Base-by-base conservation (phyloP, 2,888 invertebrate genomes). In the Eupelmus urozonus region DNA sequence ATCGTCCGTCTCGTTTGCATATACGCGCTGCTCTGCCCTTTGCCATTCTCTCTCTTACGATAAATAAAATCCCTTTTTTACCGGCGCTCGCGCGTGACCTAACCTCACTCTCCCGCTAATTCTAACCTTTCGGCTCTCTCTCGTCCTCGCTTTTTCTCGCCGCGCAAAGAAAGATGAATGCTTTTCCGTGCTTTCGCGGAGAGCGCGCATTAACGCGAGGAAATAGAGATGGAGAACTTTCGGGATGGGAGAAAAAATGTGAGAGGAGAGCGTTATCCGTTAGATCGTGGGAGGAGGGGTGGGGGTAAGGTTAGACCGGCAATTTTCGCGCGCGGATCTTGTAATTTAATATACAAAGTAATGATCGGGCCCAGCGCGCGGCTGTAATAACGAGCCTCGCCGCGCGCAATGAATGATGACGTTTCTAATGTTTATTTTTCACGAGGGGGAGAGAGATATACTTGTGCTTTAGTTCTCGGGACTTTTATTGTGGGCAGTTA, bases 281-380 rank as follows among this genome's bases (percentile, higher is more conserved):
- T 78, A 63, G 73, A 73, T 73, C 63, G 69, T 40, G 25, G n/a
- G 23, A 13, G 53, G 29, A 1, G 13, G 45, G 18, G 13, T n/a
- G 27, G 18, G 2, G 23, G 42, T 4, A 27, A 11, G 45, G 2
- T 40, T 25, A 25, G 40, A 67, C 45, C 53, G 23, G 72, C 62
- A 67, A 78, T 72, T 73, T 67, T 73, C 77, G 67, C 78, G 67
- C 73, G 57, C 55, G 69, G 69, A 73, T 73, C 78, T 73, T 69
- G 73, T 73, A 78, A 78, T 78, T 78, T 73, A 78, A 67, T 78
- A 69, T 72, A 77, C 72, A 72, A 77, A 72, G 72, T 77, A 77
- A 77, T 66, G 72, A 72, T 57, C 76, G 77, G 45, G 49, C 71
- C 9, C 4, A 23, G 29, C 53, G 23, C 25, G n/a, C 16, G 42